Evolutionary conservation across 2,797 vertebrate genomes (phyloP).

Genomic region (Okamejei kenojei): DNA sequence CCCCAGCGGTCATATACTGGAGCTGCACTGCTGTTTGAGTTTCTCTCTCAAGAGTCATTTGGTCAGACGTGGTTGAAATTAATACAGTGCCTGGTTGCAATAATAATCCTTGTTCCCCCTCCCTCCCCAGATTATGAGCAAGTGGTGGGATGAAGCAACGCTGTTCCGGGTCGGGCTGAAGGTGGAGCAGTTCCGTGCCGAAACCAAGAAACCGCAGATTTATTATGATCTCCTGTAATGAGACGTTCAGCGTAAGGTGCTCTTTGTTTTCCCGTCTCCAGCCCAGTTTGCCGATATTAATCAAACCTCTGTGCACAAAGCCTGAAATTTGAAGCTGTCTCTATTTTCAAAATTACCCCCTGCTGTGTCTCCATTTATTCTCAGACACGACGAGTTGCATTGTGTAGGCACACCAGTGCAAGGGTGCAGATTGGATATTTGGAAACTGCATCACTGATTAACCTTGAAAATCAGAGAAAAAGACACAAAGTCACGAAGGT

Average conservation of each 20-base stretch:
- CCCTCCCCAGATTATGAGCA: conserved; percentile 51
- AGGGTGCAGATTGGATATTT: neutral
- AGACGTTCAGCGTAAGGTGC: conserved; percentile 20
- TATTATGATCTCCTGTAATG: conserved; percentile 49
- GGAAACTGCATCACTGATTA: neutral
- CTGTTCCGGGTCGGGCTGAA: conserved; percentile 46
- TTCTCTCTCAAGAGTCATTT: neutral
- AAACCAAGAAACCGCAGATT: conserved; percentile 50
- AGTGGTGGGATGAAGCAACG: conserved; percentile 56
- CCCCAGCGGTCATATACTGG: neutral
- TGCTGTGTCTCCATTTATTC: neutral
- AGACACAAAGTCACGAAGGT: too few relatives aligned
- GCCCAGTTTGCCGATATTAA: neutral
- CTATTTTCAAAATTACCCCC: neutral
- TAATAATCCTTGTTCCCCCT: neutral
- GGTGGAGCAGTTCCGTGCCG: conserved; percentile 47
- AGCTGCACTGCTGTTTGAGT: neutral
- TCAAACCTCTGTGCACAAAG: neutral
- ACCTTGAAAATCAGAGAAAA: too few relatives aligned
- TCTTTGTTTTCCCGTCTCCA: neutral
- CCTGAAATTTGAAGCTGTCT: neutral
- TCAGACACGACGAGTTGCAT: neutral
- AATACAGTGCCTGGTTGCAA: too few relatives aligned
- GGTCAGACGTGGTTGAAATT: neutral
- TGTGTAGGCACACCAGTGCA: too few relatives aligned